A percentile compares a stretch with the other conserved stretches of the same genome.
phyloP scores from a whole-genome alignment of 1,140 invertebrate species.

The Camponotus pennsylvanicus region DNA sequence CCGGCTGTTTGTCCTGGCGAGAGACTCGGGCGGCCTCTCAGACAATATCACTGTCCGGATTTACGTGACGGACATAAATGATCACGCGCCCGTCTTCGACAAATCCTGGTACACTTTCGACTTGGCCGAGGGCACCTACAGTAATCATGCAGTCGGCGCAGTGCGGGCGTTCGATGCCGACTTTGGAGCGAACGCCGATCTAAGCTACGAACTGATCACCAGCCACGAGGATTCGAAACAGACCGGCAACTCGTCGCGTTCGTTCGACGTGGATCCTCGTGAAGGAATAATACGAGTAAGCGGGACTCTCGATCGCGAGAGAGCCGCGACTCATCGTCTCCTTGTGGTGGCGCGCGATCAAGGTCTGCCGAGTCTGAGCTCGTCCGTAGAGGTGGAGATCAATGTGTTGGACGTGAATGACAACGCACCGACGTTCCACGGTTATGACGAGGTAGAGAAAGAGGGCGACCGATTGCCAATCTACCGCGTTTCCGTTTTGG shows the following conservation, averaged over 20 bases:
- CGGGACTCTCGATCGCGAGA: conserved; percentile 93
- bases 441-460: conserved; percentile 88
- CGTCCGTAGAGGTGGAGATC: conserved; percentile 92
- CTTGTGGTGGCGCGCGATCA: conserved; percentile 92
- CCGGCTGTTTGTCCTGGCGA: conserved; percentile 91
- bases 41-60: conserved; percentile 90
- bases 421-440: conserved; percentile 91
- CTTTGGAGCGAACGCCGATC: conserved; percentile 91
- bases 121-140: conserved; percentile 92
- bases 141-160: conserved; percentile 90
- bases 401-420: conserved; percentile 94
- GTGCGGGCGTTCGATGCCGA: conserved; percentile 93
- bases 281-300: conserved; percentile 91
- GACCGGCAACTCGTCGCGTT: conserved; percentile 17
- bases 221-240: conserved; percentile 7
- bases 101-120: conserved; percentile 94
- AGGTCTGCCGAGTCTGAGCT: conserved; percentile 88
- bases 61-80: conserved; percentile 93
- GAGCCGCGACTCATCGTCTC: conserved; percentile 90
- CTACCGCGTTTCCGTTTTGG: conserved; percentile 90
- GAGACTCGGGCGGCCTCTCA: conserved; percentile 91
- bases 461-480: conserved; percentile 86
- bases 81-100: conserved; percentile 94
- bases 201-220: conserved; percentile 90
- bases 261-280: conserved; percentile 47